Evolutionary conservation across 2,113 vertebrate genomes (phyloP).

Genomic region (Lycocorax pyrrhopterus): DNA sequence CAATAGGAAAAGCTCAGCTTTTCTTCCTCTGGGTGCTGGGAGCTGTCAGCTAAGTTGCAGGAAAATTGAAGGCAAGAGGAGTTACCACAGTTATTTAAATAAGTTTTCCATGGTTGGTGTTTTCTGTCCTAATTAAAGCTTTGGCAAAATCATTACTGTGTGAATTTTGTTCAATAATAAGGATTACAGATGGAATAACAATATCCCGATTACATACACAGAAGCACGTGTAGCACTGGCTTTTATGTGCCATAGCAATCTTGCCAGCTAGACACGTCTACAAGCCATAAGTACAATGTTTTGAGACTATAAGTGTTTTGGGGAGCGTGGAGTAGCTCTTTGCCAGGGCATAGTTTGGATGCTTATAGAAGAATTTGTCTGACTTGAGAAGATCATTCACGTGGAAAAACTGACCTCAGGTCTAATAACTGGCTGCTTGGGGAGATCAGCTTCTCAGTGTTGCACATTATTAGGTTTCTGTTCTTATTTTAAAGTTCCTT

Average conservation of each 20-base stretch:
- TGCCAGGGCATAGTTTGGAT: neutral
- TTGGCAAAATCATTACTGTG: neutral
- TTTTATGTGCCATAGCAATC: neutral
- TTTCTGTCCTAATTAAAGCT: slow-evolving; percentile 23
- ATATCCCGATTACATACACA: neutral
- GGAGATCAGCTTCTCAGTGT: neutral
- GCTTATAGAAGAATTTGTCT: neutral
- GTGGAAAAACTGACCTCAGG: neutral
- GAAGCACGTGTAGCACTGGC: neutral
- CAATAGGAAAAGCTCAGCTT: neutral
- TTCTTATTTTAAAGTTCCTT: neutral
- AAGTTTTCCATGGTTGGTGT: neutral
- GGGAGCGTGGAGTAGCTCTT: neutral
- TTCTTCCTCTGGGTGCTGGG: neutral
- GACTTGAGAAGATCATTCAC: neutral
- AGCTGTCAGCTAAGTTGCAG: neutral
- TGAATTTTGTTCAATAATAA: neutral
- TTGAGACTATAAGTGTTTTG: neutral
- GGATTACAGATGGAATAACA: neutral
- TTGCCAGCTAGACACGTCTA: neutral
- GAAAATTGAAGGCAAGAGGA: neutral
- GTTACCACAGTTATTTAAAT: neutral
- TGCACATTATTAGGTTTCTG: neutral
- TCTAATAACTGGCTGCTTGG: neutral
- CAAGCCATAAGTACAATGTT: neutral